Base-by-base conservation (phyloP, 2,797 vertebrate genomes). In the Malurus leucopterus region DNA sequence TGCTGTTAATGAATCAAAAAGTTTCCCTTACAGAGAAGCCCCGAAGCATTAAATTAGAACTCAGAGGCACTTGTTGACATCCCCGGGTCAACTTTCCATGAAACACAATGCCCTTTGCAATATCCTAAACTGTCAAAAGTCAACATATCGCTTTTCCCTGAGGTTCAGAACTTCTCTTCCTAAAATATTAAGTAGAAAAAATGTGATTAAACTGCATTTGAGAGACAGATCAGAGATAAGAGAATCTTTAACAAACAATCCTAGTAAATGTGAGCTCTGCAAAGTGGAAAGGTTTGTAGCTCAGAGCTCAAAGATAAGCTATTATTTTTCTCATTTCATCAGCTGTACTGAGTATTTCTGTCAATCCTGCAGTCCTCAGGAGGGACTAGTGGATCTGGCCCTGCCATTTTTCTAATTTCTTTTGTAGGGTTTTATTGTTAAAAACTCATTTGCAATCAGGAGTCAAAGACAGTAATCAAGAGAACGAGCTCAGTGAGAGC, bases 391-490 rank as follows among this genome's bases (percentile, higher is more conserved):
- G 41, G 65, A 55, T 58, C 44, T 47, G 24, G 40, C 34, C 62
- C 53, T 70, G 43, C 82, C 5, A 30, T 75, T 74, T 90, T 84
- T 82, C 55, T 93, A 50, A 58, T 87, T 86, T 84, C 70, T 91
- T 91, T 91, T 64, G 12, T 26, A 38, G 34, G 11, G 14, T 21
- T 92, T 88, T 89, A 77, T 80, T 92, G 63, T 89, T 81, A 63
- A 50, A 69, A 84, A 64, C 55, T 87, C 84, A 88, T 93, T 93
- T 90, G 29, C 76, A 86, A 83, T 70, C 70, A 63, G 44, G 58
- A 83, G 47, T 65, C 81, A 75, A 87, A 88, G 90, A 74, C 17
- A 26, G 71, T 34, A 90, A 95, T 93, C 76, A 94, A 82, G 57
- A 2, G 3, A 81, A 89, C 13, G 38, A 73, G 53, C 64, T 74